Base-by-base conservation (phyloP, 2,888 invertebrate species). In the Trachelus tabidus region DNA sequence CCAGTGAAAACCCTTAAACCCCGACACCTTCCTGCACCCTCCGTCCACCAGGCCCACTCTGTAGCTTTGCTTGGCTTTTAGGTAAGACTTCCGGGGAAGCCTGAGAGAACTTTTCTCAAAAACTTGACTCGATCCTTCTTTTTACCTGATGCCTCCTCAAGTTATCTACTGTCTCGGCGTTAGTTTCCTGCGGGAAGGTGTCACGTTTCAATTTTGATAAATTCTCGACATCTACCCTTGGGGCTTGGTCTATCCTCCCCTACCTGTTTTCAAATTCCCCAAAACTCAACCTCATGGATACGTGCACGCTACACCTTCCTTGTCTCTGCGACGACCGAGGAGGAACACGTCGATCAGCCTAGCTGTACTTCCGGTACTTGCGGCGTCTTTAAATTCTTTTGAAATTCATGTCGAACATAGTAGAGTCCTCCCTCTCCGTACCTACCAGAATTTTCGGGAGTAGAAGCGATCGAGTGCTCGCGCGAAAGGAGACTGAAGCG, bases 171-270 rank as follows among this genome's bases (percentile, higher is more conserved):
- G 33, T 71, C 33, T 56, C 23, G 9, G 23, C 23, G 9, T 34
- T n/a, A 74, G 74, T 33, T 35, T 74, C 74, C 74, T 83, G 83
- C 82, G 86, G 85, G 85, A 88, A 86, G 84, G 82, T 85, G 85
- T 85, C 84, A 82, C 85, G 82, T 85, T 87, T 87, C 88, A 86
- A 88, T 87, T 88, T 87, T 85, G 84, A 88, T 86, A 83, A 85
- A 85, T 83, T 83, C 80, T 80, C 80, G 81, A 75, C 81, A 81
- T 77, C 80, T 77, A 83, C 82, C 81, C 83, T 82, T 79, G 69
- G 79, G 76, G 78, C 78, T 75, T 77, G 76, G 69, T 75, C 69
- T 76, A 80, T 73, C 69, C 23, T 35, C 11, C 40, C 40, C 15
- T 40, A 23, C 6, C 23, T 23, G 81, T 81, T 82, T 79, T 83